phyloP scores from a whole-genome alignment of 2,888 invertebrate species.

The Drosophila histrio region DNA sequence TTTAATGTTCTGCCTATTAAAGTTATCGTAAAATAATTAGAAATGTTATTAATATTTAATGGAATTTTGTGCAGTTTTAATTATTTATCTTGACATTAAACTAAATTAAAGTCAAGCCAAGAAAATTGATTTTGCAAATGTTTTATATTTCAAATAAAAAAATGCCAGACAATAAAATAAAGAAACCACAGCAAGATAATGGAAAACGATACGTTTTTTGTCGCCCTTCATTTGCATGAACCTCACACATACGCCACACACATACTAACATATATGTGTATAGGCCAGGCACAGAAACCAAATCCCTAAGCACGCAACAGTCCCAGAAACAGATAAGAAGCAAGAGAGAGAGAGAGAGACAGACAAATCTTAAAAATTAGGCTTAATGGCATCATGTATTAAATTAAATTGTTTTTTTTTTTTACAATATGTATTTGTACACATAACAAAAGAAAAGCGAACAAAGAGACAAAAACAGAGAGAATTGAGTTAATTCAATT shows the following conservation, averaged over 20 bases:
- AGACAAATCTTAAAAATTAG: constrained; percentile 30
- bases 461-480: background rate
- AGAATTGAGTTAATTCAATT: constrained; percentile 11
- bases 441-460: constrained; percentile 12
- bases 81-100: constrained; percentile 20
- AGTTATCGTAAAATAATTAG: background rate
- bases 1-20: background rate
- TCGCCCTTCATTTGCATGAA: constrained; percentile 57
- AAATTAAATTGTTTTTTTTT: constrained; percentile 51
- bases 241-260: constrained; percentile 1
- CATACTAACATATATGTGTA: background rate
- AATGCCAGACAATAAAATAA: constrained; percentile 35
- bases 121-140: constrained; percentile 36
- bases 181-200: constrained; percentile 43
- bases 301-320: constrained; percentile 57
- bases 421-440: constrained; percentile 4
- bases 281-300: constrained; percentile 18
- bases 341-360: background rate
- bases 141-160: constrained; percentile 33
- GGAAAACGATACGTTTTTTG: constrained; percentile 37
- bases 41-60: background rate
- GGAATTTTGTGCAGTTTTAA: constrained; percentile 25
- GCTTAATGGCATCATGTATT: constrained; percentile 54
- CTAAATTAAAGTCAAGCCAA: constrained; percentile 10
- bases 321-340: constrained; percentile 2